phyloP scores from a whole-genome alignment of 2,113 vertebrate genomes.

The Myotis davidii region DNA sequence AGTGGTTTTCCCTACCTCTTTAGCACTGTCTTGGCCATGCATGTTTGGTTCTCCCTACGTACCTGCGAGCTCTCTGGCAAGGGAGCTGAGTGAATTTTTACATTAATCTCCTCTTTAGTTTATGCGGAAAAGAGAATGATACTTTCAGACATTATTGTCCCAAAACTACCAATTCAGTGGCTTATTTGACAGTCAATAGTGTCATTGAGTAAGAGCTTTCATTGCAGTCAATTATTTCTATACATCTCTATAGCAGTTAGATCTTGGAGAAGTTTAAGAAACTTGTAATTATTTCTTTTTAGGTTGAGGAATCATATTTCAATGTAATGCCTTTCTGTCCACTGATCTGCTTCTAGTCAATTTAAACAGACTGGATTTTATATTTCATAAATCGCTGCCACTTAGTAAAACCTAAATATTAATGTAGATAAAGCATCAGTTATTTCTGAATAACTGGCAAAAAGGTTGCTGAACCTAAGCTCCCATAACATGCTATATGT shows the following conservation, averaged over 20 bases:
- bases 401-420: constrained; percentile 19
- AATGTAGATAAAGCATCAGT: neutral
- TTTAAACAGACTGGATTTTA: constrained; percentile 13
- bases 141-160: neutral
- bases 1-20: neutral
- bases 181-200: neutral
- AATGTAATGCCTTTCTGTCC: neutral
- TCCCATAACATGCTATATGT: neutral
- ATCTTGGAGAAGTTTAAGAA: constrained; percentile 3
- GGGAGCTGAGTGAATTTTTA: neutral
- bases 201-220: neutral
- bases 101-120: neutral
- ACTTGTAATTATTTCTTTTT: neutral
- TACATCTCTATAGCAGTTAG: neutral
- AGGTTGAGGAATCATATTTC: constrained; percentile 3
- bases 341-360: neutral
- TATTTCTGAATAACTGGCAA: constrained; percentile 41
- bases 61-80: neutral
- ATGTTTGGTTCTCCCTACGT: neutral
- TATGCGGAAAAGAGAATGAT: neutral
- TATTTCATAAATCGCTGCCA: constrained; percentile 1
- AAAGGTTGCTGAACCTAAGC: neutral
- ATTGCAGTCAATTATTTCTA: neutral
- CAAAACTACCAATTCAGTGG: neutral
- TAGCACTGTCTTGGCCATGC: neutral